phyloP scores from a whole-genome alignment of 2,888 invertebrate genomes.

The Macrophya annulata region DNA sequence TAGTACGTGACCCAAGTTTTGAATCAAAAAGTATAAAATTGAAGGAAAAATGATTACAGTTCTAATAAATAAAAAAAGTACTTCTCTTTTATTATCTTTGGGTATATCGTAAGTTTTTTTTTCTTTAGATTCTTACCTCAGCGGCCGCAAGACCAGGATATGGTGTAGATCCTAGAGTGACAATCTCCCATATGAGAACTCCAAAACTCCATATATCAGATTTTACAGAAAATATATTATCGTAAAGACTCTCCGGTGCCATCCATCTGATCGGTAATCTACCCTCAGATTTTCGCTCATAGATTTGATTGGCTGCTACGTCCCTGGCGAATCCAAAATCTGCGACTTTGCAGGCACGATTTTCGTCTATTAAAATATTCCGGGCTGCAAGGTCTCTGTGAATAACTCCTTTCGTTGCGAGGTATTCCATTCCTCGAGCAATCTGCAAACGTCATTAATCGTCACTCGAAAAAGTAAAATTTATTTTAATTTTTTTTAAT shows the following conservation, averaged over 20 bases:
- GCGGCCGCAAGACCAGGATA: constrained; percentile 96
- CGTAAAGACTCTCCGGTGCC: constrained; percentile 97
- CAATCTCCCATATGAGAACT: constrained; percentile 97
- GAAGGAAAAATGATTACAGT: neutral
- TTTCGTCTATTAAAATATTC: constrained; percentile 93
- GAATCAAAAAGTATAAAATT: neutral
- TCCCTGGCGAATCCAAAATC: constrained; percentile 97
- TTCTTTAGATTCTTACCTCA: constrained; percentile 86
- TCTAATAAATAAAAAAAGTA: neutral
- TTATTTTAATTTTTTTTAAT: neutral
- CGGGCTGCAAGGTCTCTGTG: constrained; percentile 95
- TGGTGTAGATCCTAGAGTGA: constrained; percentile 96
- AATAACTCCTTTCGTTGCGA: constrained; percentile 83
- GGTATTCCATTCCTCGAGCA: constrained; percentile 77
- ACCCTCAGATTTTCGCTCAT: constrained; percentile 92
- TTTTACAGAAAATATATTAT: constrained; percentile 96
- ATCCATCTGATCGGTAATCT: constrained; percentile 91
- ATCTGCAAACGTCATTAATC: constrained; percentile 81
- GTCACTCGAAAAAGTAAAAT: neutral
- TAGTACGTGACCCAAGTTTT: constrained; percentile 8
- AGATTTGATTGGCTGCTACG: constrained; percentile 93
- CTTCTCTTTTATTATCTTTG: constrained; percentile 46
- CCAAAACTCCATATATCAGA: constrained; percentile 99
- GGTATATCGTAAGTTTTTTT: neutral
- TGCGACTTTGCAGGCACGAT: constrained; percentile 94